Evolutionary conservation across 2,888 invertebrate genomes (phyloP), one percentile per base, ranked within the genome.

Genomic region (Sphaerophoria taeniata): DNA sequence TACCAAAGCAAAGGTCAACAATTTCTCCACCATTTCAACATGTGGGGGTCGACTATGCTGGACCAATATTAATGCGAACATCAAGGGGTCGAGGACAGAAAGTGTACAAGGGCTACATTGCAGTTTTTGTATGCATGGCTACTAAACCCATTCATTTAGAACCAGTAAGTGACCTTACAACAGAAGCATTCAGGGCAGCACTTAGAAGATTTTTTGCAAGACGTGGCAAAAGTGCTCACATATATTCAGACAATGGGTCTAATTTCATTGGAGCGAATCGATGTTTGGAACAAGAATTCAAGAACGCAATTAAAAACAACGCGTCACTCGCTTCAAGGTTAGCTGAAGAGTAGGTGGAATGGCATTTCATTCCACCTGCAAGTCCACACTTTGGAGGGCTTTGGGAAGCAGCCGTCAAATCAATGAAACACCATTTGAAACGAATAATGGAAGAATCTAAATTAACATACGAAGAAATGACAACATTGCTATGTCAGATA

Each of bases 81-180:
- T 67, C 72, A 11, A 58, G 60, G 16, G 69, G 69, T n/a, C 31
- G 69, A 69, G 78, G 75, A 12, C 75, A 73, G 16, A 79, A 63
- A 55, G 47, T 67, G 4, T 77, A 51, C 31, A 86, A 87, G 67
- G 72, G 82, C 12, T 77, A 83, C 24, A 67, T 86, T 9, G 61
- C 73, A 9, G 71, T 83, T 14, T 79, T 87, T 56, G 70, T 78
- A 9, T 84, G 78, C 36, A 72, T 87, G 72, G 24, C 80, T n/a
- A 83, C 80, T 7, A 75, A 74, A 24, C 78, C 75, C 9, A 58
- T 82, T 39, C 69, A 72, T 69, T 34, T 87, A 56, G 80, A 80
- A 53, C 51, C 70, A 12, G 77, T 80, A 6, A 83, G 74, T 43
- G 75, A 77, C 12, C 33, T 82, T 14, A 79, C 76, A 36, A 63